These are phyloP conservation scores for Philopotamus ludificatus DNA, from an alignment of 1,140 invertebrate genomes.

Conservation along the genomic window DNA sequence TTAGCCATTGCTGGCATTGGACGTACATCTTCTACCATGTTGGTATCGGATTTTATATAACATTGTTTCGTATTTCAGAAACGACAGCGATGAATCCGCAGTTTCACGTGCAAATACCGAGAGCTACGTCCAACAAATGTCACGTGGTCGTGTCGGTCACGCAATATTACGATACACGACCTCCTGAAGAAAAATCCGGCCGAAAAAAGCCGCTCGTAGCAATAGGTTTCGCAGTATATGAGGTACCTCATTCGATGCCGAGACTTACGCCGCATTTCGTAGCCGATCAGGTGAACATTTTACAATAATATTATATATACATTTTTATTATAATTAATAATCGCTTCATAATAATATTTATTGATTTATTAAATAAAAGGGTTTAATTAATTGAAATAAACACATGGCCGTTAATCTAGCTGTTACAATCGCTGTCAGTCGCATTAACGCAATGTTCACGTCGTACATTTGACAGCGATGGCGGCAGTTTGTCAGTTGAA, in stretches of 20 bases:
- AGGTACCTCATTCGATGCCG: conserved; percentile 63
- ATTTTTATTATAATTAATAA: conserved; percentile 14
- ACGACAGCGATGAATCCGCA: conserved; percentile 71
- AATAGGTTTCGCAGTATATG: conserved; percentile 71
- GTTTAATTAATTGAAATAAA: background rate
- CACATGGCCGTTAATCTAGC: too few species aligned
- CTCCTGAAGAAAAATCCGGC: conserved; percentile 46
- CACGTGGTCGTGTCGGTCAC: conserved; percentile 74
- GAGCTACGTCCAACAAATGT: conserved; percentile 62
- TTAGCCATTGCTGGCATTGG: background rate
- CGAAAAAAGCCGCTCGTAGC: conserved; percentile 57
- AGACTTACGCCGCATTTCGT: conserved; percentile 63
- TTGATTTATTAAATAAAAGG: background rate
- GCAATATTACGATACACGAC: conserved; percentile 64
- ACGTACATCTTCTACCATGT: background rate
- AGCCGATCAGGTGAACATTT: conserved; percentile 56
- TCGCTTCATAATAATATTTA: background rate
- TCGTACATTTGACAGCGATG: too few species aligned
- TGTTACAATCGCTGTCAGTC: too few species aligned
- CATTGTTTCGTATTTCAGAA: conserved; percentile 53
- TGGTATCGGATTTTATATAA: background rate
- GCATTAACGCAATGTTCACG: too few species aligned
- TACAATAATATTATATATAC: background rate
- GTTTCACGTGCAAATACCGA: conserved; percentile 69
- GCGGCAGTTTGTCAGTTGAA: too few species aligned